Percentiles rank a stretch among this genome's conserved stretches.
Evolutionary conservation across 2,113 vertebrate genomes (phyloP).

Genomic region (Antigone vipio): DNA sequence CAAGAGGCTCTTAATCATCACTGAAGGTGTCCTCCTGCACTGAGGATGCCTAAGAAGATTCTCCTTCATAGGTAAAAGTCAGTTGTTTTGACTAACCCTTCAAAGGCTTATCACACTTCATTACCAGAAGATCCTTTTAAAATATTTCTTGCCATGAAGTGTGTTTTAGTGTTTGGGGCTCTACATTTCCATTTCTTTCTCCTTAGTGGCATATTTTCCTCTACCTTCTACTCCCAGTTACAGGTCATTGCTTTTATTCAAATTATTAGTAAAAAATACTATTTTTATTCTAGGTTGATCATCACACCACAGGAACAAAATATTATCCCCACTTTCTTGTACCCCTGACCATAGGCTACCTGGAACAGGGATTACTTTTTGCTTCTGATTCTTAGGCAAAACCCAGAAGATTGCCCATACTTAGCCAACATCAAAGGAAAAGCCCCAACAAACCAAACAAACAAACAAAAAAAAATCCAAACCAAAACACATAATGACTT

Average conservation of each 20-base stretch:
- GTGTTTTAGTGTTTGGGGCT: neutral
- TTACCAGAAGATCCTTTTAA: neutral
- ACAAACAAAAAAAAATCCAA: neutral
- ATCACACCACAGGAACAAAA: neutral
- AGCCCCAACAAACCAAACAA: neutral
- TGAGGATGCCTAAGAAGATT: neutral
- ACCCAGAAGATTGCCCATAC: neutral
- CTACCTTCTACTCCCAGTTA: neutral
- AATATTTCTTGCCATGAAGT: neutral
- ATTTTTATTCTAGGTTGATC: neutral
- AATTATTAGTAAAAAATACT: neutral
- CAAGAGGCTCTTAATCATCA: neutral
- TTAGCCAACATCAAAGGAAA: neutral
- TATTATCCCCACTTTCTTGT: neutral
- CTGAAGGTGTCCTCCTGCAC: neutral
- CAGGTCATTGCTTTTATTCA: neutral
- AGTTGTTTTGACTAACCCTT: neutral
- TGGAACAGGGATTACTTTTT: neutral
- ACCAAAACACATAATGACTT: neutral
- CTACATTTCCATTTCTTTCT: neutral
- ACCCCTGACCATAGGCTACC: neutral
- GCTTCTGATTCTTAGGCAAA: neutral
- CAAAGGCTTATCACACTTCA: neutral
- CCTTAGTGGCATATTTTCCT: neutral
- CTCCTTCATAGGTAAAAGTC: neutral